Evolutionary conservation across 2,797 vertebrate genomes (phyloP), one percentile per base, ranked within the genome.

Genomic region (Salarias fasciatus): DNA sequence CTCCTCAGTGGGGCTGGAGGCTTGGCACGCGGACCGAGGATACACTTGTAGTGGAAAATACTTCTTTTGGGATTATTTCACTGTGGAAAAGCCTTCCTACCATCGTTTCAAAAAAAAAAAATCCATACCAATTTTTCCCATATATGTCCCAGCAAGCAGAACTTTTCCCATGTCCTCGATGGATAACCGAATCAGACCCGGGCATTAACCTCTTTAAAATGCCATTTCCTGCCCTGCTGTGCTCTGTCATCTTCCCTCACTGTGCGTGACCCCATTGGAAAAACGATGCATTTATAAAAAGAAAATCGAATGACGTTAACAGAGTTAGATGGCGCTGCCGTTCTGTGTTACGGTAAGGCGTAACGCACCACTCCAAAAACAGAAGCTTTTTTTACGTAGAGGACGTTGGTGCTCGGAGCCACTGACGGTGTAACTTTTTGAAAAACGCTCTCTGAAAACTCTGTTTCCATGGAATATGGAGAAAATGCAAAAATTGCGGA

Each of bases 31-130:
- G 14, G 6, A 28, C 50, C 31, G 71, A 5, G 33, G 53, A 49
- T 30, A 12, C 55, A 31, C 30, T 75, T 58, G 38, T 57, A 3
- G 35, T 6, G 11, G 47, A 63, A 75, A 69, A 77, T 47, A 59
- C n/a, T n/a, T 48, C 36, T 31, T 13, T 48, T 49, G 42, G 31
- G 59, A 51, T 72, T 51, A 53, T 60, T 66, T n/a, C n/a, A n/a
- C n/a, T n/a, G n/a, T n/a, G n/a, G n/a, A n/a, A n/a, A n/a, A n/a
- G n/a, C n/a, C n/a, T n/a, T n/a, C 18, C 18, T 24, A 24, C 18
- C 18, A 24, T 24, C 18, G 18, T n/a, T n/a, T n/a, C n/a, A n/a
- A n/a, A 24, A 2, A 24, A 18, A 3, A 24, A 3, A 24, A 24
- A 3, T 24, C 18, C 3, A 24, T 3, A 3, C 18, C 18, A 24